phyloP scores from a whole-genome alignment of 2,888 invertebrate species.

The Eupeodes luniger region DNA sequence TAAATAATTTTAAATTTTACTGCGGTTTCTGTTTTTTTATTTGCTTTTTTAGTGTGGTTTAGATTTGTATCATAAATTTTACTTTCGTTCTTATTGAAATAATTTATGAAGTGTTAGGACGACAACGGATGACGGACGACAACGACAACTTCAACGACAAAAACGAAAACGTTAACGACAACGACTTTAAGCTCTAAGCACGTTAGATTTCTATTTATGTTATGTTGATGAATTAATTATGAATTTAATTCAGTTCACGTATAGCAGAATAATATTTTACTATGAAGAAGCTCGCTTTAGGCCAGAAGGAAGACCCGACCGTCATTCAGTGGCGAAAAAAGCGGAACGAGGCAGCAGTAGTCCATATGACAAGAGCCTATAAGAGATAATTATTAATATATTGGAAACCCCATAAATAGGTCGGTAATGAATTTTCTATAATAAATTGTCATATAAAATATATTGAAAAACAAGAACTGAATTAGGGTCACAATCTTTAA shows the following conservation, averaged over 20 bases:
- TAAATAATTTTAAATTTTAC: constrained; percentile 3
- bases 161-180: background rate
- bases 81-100: constrained; percentile 62
- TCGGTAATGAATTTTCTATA: constrained; percentile 50
- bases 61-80: constrained; percentile 40
- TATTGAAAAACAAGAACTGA: constrained; percentile 40
- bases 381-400: constrained; percentile 38
- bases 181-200: background rate
- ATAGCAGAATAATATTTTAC: background rate
- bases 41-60: constrained; percentile 7
- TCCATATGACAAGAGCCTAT: constrained; percentile 54
- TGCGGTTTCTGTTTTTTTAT: background rate
- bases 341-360: too few species aligned
- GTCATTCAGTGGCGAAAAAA: too few species aligned
- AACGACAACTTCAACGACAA: too few species aligned
- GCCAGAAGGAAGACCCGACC: background rate
- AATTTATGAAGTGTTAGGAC: constrained; percentile 53
- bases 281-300: background rate
- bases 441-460: constrained; percentile 19
- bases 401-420: constrained; percentile 48
- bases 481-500: constrained; percentile 7
- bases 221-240: constrained; percentile 50
- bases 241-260: constrained; percentile 50
- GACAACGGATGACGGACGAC: constrained; percentile 16
- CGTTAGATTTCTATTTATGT: constrained; percentile 60